Base-by-base conservation (phyloP, 2,113 vertebrate genomes). In the Heterotilapia buettikoferi region DNA sequence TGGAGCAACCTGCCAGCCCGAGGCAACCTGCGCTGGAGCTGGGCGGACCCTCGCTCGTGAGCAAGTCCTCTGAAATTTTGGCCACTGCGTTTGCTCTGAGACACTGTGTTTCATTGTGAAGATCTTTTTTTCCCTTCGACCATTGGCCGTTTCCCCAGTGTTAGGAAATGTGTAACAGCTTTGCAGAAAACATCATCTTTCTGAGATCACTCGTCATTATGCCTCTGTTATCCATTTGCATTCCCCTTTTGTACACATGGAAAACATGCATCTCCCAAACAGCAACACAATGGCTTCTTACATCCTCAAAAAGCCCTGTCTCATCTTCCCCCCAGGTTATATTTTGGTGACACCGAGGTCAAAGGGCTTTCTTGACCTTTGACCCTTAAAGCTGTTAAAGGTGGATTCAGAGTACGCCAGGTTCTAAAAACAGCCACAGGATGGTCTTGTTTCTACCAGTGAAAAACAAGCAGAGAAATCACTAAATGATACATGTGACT, bases 81-180 rank as follows among this genome's bases (percentile, higher is more conserved):
- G 90, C 93, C 91, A 83, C 84, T 85, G 92, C 83, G 79, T 92
- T 88, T 85, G 87, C 92, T 89, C 47, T 82, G 87, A 94, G 94
- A 94, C 94, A 93, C 92, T 92, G 91, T 90, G 93, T 95, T 90
- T 93, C 92, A 91, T 93, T 93, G 94, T 94, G 90, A 86, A 86
- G 19, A 54, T 56, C 53, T 79, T 88, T 92, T 88, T 82, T 68
- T 1, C 18, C 61, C 73, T 73, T 61, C 63, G 29, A 71, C 87
- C 82, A 47, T 59, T 94, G 93, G 92, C 88, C 4, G 52, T 53
- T 18, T 90, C 85, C 92, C 89, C 93, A 84, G 86, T 45, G 90
- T 92, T 91, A 80, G 90, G 89, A 94, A 94, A 94, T 91, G 92
- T 93, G 88, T 85, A 83, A 92, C 91, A 92, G 94, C 88, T 89